Evolutionary conservation across 2,113 vertebrate genomes (phyloP), one percentile per base, ranked within the genome.

Genomic region (Euleptes europaea): DNA sequence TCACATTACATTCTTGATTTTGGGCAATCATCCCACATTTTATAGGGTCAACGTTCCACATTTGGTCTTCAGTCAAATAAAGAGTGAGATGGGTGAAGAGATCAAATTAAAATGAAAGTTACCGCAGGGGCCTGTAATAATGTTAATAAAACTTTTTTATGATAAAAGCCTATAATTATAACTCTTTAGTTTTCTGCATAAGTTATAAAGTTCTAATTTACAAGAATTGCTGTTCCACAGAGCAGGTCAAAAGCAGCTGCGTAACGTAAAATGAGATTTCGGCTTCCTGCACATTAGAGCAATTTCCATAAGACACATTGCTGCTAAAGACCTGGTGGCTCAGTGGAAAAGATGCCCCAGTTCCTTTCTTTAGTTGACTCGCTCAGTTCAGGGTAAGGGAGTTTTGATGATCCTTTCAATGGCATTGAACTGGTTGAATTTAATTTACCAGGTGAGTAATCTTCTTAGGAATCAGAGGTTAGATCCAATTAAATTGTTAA

Each of bases 381-480:
- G 38, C 2, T 77, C 28, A 86, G 26, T 28, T 31, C 79, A 2
- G 66, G 65, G n/a, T 31, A 21, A 7, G 40, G 3, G 12, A 63
- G n/a, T 42, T 21, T 84, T 88, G 23, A 17, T 42, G 84, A 33
- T 57, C 47, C 69, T 54, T 63, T 84, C 63, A 78, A 0, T 78
- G 63, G n/a, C 21, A 76, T 54, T 80, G 69, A 80, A 73, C 77
- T 85, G 77, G 84, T 85, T 85, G 84, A 80, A 85, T 85, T 85
- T 85, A 85, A 85, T 85, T 85, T 85, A 85, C 77, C 84, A 80
- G 77, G 84, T 85, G 77, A 80, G 77, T 85, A 85, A 85, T 85
- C 77, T 85, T 85, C 84, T 77, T 85, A 65, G 51, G 69, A 80
- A 85, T 11, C 77, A 73, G 77, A 80, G 84, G 77, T 85, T 73